Percentiles rank a stretch among this genome's conserved stretches.
phyloP scores from a whole-genome alignment of 2,888 invertebrate genomes.

The Carpatolechia fugitivella region DNA sequence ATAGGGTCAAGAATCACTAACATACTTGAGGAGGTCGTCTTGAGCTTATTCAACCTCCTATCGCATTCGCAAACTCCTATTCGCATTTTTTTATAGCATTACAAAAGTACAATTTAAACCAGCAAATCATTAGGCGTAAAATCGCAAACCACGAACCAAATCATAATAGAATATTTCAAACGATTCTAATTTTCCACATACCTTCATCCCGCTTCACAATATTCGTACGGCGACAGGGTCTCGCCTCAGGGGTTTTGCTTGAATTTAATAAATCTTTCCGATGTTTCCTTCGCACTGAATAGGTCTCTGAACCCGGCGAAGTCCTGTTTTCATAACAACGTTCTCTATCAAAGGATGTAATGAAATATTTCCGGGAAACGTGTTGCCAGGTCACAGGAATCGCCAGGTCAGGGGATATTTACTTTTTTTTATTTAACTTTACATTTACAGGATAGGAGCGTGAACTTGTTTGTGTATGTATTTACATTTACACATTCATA shows the following conservation, averaged over 20 bases:
- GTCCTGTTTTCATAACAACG: slow-evolving; percentile 53
- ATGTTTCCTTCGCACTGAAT: slow-evolving; percentile 49
- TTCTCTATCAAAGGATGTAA: slow-evolving; percentile 44
- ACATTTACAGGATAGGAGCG: too few relatives aligned
- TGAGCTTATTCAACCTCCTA: too few relatives aligned
- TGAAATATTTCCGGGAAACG: slow-evolving; percentile 40
- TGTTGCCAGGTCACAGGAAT: background rate
- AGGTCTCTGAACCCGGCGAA: slow-evolving; percentile 39
- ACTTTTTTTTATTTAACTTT: too few relatives aligned
- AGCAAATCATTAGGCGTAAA: background rate
- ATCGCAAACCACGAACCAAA: background rate
- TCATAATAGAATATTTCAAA: slow-evolving; percentile 20
- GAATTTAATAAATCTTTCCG: slow-evolving; percentile 60
- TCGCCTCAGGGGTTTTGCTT: slow-evolving; percentile 33
- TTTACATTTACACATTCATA: too few relatives aligned
- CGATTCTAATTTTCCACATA: slow-evolving; percentile 27
- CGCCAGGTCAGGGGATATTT: too few relatives aligned
- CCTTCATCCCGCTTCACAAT: slow-evolving; percentile 33
- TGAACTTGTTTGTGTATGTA: too few relatives aligned
- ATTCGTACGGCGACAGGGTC: slow-evolving; percentile 26
- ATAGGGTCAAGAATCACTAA: too few relatives aligned
- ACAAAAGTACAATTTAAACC: too few relatives aligned
- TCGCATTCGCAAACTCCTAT: too few relatives aligned
- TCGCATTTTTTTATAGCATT: too few relatives aligned
- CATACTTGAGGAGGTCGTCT: too few relatives aligned